Percentiles rank a stretch among this genome's conserved stretches.
These are phyloP conservation scores for Zosterops pallidus DNA, from an alignment of 2,113 vertebrate genomes.

Conservation along the genomic window DNA sequence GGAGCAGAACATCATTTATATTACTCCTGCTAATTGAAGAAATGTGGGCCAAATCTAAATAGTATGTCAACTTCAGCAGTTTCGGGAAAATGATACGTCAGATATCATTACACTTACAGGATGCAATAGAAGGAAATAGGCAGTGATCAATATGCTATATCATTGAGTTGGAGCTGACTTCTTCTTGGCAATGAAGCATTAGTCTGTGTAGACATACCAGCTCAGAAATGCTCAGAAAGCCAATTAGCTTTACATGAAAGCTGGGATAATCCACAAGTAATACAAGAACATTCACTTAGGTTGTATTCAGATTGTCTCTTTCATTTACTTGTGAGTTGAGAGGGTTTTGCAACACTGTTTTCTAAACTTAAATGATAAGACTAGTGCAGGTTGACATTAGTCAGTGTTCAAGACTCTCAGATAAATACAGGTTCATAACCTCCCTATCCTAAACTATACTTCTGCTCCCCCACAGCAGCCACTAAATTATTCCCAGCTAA, in stretches of 20 bases:
- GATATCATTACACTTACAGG: constrained; percentile 29
- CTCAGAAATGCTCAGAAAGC: background rate
- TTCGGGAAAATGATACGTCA: constrained; percentile 49
- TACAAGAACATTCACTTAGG: background rate
- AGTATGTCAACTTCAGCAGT: constrained; percentile 28
- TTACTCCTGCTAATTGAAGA: constrained; percentile 31
- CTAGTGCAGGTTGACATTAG: background rate
- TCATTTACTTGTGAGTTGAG: background rate
- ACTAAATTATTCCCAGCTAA: constrained; percentile 61
- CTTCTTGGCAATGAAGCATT: background rate
- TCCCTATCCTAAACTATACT: background rate
- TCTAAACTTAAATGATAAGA: background rate
- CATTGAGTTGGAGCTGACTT: constrained; percentile 25
- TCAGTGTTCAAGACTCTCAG: background rate
- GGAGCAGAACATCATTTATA: constrained; percentile 48
- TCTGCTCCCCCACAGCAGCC: background rate
- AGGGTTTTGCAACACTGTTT: background rate
- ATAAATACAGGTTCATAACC: constrained; percentile 18
- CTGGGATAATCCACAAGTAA: background rate
- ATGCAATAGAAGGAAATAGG: constrained; percentile 18
- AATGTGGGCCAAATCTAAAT: constrained; percentile 8
- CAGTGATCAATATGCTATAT: constrained; percentile 32
- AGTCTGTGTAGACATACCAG: background rate
- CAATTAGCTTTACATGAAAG: background rate
- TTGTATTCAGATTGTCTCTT: background rate